Evolutionary conservation across 2,797 vertebrate species (phyloP).

Genomic region (Picus viridis): DNA sequence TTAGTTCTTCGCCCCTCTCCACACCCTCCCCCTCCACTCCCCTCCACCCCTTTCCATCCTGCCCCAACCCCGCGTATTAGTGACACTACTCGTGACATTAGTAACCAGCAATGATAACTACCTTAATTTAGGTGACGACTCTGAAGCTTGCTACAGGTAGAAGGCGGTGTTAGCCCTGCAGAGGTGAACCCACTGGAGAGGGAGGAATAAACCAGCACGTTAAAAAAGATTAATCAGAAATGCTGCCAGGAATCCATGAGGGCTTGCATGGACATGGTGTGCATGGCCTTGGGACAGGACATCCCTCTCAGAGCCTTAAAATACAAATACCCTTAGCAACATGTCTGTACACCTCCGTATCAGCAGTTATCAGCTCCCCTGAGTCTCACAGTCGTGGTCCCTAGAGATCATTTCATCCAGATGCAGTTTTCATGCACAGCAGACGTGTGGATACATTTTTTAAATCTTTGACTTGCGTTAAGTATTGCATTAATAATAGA

Average conservation of each 20-base stretch:
- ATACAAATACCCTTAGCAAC: neutral
- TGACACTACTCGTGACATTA: neutral
- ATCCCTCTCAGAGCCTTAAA: neutral
- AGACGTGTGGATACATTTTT: neutral
- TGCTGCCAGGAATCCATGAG: neutral
- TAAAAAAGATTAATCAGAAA: neutral
- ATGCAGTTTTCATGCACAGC: neutral
- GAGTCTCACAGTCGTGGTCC: neutral
- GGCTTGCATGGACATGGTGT: neutral
- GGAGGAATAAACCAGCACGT: neutral
- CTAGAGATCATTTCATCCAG: neutral
- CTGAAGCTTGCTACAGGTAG: neutral
- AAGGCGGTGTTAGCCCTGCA: neutral
- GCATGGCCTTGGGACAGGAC: neutral
- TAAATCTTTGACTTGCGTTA: neutral
- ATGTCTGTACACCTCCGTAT: accelerated
- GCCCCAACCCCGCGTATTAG: accelerated
- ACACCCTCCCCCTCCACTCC: too few species aligned
- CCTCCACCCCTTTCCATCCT: too few species aligned
- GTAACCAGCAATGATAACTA: neutral
- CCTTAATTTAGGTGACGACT: neutral
- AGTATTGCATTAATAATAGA: neutral
- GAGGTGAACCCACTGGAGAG: neutral
- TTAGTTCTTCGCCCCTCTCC: too few species aligned
- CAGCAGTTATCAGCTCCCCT: neutral